A percentile compares a stretch with the other conserved stretches of the same genome.
These are phyloP conservation scores for Urechis unicinctus DNA, from an alignment of 2,888 invertebrate genomes.

Conservation along the genomic window DNA sequence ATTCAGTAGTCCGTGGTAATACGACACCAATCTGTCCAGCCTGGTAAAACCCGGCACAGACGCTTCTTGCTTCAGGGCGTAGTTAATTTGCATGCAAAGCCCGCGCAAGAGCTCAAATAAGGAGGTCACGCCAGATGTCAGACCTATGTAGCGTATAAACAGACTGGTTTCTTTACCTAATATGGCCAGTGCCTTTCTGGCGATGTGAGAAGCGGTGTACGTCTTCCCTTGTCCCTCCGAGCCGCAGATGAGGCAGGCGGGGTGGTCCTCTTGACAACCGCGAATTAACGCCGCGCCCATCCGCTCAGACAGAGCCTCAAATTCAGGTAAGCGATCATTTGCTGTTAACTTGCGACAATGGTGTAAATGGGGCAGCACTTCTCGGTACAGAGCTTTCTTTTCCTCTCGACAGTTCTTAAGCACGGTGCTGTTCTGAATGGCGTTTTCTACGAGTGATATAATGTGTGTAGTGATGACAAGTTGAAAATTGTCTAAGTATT, in stretches of 20 bases:
- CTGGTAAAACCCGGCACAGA: background rate
- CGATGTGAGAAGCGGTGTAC: background rate
- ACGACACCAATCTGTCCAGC: background rate
- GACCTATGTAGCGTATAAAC: slow-evolving; percentile 9
- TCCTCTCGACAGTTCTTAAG: background rate
- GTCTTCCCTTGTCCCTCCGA: slow-evolving; percentile 12
- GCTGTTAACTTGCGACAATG: background rate
- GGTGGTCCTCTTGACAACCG: slow-evolving; percentile 4
- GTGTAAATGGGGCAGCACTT: background rate
- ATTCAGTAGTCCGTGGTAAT: background rate
- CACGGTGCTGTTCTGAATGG: background rate
- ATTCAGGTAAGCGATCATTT: background rate
- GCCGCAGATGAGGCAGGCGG: slow-evolving; percentile 8
- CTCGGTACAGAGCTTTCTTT: background rate
- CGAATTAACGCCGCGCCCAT: background rate
- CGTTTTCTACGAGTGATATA: background rate
- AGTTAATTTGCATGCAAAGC: slow-evolving; percentile 11
- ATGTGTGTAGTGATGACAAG: background rate
- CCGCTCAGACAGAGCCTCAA: slow-evolving; percentile 1
- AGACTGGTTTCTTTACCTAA: slow-evolving; percentile 6
- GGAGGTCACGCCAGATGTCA: slow-evolving; percentile 2
- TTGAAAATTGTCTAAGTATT: slow-evolving; percentile 11
- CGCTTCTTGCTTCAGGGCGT: background rate
- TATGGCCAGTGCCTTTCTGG: background rate
- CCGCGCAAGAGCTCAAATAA: slow-evolving; percentile 7